Evolutionary conservation across 2,113 vertebrate genomes (phyloP).

Genomic region (Sphyrna mokarran): DNA sequence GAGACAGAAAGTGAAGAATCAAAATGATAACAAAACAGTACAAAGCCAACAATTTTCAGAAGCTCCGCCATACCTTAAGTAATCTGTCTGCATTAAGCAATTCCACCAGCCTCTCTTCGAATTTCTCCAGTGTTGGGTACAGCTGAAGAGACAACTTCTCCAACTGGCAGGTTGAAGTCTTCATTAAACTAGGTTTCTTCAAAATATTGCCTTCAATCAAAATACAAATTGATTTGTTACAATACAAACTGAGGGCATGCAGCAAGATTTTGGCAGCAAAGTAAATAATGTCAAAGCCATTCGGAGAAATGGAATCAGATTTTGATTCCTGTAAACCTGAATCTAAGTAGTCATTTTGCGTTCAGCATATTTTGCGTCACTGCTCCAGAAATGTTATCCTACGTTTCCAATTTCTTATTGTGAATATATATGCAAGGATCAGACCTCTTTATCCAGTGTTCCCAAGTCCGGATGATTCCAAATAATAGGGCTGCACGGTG

Average conservation of each 20-base stretch:
- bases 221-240: background rate
- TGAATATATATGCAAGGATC: background rate
- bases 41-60: background rate
- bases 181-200: slow-evolving; percentile 69
- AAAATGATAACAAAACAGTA: background rate
- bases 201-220: slow-evolving; percentile 62
- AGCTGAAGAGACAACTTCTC: slow-evolving; percentile 65
- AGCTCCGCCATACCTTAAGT: slow-evolving; percentile 62
- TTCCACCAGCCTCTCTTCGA: slow-evolving; percentile 77
- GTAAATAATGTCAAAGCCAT: background rate
- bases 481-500: too few species aligned
- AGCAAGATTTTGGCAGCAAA: background rate
- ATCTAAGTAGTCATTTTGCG: background rate
- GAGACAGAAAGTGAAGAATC: background rate
- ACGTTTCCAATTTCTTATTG: background rate
- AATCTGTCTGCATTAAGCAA: slow-evolving; percentile 66
- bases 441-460: too few species aligned
- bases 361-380: background rate
- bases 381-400: background rate
- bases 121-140: slow-evolving; percentile 75
- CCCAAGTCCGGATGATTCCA: too few species aligned
- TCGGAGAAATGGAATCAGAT: background rate
- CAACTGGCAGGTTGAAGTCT: slow-evolving; percentile 61
- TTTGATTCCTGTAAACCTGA: background rate
- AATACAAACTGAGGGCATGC: background rate